These are phyloP conservation scores for Timema cristinae DNA, from an alignment of 2,888 invertebrate genomes.

Conservation along the genomic window DNA sequence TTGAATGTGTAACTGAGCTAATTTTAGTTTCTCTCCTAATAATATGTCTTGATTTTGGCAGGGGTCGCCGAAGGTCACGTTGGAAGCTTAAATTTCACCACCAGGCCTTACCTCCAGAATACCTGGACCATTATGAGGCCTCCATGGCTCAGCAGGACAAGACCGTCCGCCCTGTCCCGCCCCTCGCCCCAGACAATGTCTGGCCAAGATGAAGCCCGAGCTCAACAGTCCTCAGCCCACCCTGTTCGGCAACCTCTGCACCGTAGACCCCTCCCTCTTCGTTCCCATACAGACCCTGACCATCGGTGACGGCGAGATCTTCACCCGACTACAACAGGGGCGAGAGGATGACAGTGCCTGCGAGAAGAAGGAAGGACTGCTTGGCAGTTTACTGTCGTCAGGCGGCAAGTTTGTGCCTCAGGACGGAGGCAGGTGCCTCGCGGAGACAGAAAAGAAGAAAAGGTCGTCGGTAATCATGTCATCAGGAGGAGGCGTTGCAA, in stretches of 20 bases:
- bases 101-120: conserved; percentile 73
- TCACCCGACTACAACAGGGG: conserved; percentile 15
- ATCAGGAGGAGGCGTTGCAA: conserved; percentile 27
- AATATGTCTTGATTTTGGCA: conserved; percentile 27
- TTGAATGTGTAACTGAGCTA: too few species aligned
- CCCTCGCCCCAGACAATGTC: background rate
- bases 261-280: conserved; percentile 14
- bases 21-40: background rate
- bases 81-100: conserved; percentile 78
- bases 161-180: background rate
- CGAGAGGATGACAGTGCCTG: background rate
- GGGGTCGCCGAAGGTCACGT: conserved; percentile 58
- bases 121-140: conserved; percentile 74
- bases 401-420: conserved; percentile 16
- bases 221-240: background rate
- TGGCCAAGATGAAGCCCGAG: conserved; percentile 14
- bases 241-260: background rate
- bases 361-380: conserved; percentile 21
- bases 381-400: conserved; percentile 25
- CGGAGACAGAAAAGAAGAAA: conserved; percentile 19
- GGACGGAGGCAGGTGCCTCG: background rate
- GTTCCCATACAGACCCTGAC: conserved; percentile 18
- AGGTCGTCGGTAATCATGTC: conserved; percentile 28
- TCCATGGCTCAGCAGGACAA: conserved; percentile 42
- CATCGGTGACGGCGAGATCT: conserved; percentile 15